Base-by-base conservation (phyloP, 2,797 vertebrate species). In the Rhynchonycteris naso region DNA sequence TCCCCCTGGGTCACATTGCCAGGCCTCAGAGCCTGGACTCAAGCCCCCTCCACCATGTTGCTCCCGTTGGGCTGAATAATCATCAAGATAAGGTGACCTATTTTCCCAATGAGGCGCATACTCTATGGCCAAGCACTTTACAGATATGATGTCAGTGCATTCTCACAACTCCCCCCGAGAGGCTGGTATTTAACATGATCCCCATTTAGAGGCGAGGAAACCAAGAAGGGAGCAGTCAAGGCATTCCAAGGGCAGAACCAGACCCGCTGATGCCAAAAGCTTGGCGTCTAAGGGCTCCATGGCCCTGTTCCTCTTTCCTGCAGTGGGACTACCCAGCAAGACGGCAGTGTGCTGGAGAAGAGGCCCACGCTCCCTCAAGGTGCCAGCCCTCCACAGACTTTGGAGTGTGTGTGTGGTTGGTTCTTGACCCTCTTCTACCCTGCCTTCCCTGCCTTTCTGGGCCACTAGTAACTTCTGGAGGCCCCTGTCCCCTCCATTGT, bases 251-350 rank as follows among this genome's bases (percentile, higher is more conserved):
- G 18, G 58, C 69, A 61, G 78, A 26, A 15, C 5, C 14, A 28
- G 85, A 14, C 47, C 54, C 18, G 15, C 43, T 4, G 19, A 47
- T 9, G 14, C 30, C 38, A 24, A 7, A 19, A 28, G 35, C 84
- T 18, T 11, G 16, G 38, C 13, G 4, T 74, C 6, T 15, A 15
- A 59, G 35, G 71, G 83, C 50, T 14, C 30, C 26, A 0, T 0
- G 1, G 56, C 54, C 28, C 83, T 12, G n/a, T 13, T 52, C 43
- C 28, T 38, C 4, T 74, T 68, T 14, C 58, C 28, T 12, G 26
- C 52, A 13, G n/a, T 10, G 9, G 90, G 28, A 38, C 11, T 33
- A 2, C 19, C 30, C 43, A 14, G 59, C 19, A 24, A 66, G 61
- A 52, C 7, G 3, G 35, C 0, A 0, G 28, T 1, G 79, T 59